Percentiles rank a stretch among this genome's conserved stretches.
Conservation (phyloP, 37 sponge, comb jelly and placozoan genomes). For the Petrosia ficiformis region DNA sequence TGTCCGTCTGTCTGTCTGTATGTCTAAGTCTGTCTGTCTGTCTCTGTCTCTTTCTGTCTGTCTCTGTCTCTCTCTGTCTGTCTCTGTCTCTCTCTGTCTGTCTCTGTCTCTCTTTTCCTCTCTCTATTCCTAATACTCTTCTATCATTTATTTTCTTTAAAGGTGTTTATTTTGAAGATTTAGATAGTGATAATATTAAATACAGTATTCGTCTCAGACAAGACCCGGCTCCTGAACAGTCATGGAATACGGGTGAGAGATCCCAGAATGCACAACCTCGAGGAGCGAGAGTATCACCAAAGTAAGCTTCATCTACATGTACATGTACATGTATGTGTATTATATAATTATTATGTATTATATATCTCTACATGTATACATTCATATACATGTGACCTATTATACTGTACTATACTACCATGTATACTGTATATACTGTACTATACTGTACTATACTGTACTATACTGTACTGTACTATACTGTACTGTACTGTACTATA, state of each 20-base stretch:
- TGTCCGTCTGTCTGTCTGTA: no score
- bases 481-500: no score
- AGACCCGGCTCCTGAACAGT: constrained; percentile 33
- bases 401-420: no score
- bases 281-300: constrained; percentile 36
- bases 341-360: background rate
- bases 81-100: background rate
- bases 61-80: background rate
- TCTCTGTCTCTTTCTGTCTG: background rate
- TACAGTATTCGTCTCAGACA: constrained; percentile 64
- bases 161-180: constrained; percentile 45
- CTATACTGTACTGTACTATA: no score
- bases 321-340: background rate
- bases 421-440: no score
- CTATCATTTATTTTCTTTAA: no score
- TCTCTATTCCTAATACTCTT: no score
- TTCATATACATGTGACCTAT: no score
- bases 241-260: constrained; percentile 32
- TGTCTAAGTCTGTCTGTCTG: no score
- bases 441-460: no score
- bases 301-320: constrained; percentile 23
- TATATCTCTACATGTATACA: constrained; percentile 1
- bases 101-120: no score
- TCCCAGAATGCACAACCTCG: constrained; percentile 14
- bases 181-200: constrained; percentile 20